Evolutionary conservation across 1,140 invertebrate species (phyloP).

Genomic region (Neuroterus valhalla): DNA sequence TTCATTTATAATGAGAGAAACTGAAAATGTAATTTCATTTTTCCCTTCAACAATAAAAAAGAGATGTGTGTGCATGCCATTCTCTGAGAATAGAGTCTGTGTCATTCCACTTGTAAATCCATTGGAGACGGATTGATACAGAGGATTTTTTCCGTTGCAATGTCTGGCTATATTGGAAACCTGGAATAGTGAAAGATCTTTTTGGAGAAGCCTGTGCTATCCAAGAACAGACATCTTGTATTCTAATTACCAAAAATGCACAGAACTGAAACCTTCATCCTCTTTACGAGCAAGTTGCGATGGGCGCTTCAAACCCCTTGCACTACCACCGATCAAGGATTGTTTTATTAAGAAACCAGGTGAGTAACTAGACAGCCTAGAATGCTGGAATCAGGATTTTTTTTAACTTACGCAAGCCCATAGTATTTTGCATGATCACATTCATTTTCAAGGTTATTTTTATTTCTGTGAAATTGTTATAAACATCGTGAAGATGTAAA

Average conservation of each 20-base stretch:
- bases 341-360: slow-evolving; percentile 96
- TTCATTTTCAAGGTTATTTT: too few species aligned
- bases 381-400: slow-evolving; percentile 95
- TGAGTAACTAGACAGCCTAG: slow-evolving; percentile 97
- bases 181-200: too few species aligned
- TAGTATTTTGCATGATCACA: too few species aligned
- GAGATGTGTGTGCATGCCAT: neutral
- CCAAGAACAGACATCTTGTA: too few species aligned
- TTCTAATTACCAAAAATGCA: too few species aligned
- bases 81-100: neutral
- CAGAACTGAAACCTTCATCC: too few species aligned
- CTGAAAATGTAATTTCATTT: neutral
- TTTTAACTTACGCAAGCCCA: too few species aligned
- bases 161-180: too few species aligned
- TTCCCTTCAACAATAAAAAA: neutral
- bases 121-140: neutral
- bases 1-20: neutral
- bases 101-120: neutral
- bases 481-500: too few species aligned
- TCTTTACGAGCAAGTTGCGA: slow-evolving; percentile 94
- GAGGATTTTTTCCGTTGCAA: too few species aligned
- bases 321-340: slow-evolving; percentile 90
- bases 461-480: too few species aligned
- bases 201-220: too few species aligned
- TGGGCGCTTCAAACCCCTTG: slow-evolving; percentile 92